Base-by-base conservation (phyloP, 2,113 vertebrate genomes). In the Albula glossodonta region DNA sequence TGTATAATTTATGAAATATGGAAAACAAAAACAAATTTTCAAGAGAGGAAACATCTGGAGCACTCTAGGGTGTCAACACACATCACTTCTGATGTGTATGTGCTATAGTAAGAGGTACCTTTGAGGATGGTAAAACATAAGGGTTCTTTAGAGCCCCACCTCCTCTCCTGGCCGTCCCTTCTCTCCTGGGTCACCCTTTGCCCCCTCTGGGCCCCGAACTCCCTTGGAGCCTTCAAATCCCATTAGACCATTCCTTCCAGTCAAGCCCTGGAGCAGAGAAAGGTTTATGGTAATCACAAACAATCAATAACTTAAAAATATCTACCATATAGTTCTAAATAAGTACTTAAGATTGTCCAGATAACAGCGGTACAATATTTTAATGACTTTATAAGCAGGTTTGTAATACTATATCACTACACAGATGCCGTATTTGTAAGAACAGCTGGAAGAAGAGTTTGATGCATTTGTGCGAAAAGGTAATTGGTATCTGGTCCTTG, bases 151-250 rank as follows among this genome's bases (percentile, higher is more conserved):
- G 8, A 52, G n/a, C 17, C n/a, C 91, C 88, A 96, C 96, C 94
- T 88, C 89, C 31, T 0, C 88, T 86, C 96, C 96, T 2, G 86
- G 88, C 86, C 88, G 82, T 3, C 96, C 96, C 87, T 92, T 90
- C 5, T 74, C 84, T 83, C 96, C 96, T 0, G 86, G 84, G 79
- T 91, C 84, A 0, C 96, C 96, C 88, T 93, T 93, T 17, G 57
- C 57, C 0, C 96, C 96, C 0, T 0, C 57, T 0, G 22, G 83
- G 86, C 96, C 96, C 80, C 92, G 84, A 80, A 91, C 82, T 48
- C 96, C 96, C 89, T 93, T 92, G 0, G 53, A 90, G 0, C 96
- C 96, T 0, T n/a, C 0, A 66, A 89, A 77, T 1, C 96, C 96
- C 19, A 3, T 85, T 6, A 85, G 86, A 53, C 96, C 96, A 0